Evolutionary conservation across 2,888 invertebrate species (phyloP).

Genomic region (Andrena fulva): DNA sequence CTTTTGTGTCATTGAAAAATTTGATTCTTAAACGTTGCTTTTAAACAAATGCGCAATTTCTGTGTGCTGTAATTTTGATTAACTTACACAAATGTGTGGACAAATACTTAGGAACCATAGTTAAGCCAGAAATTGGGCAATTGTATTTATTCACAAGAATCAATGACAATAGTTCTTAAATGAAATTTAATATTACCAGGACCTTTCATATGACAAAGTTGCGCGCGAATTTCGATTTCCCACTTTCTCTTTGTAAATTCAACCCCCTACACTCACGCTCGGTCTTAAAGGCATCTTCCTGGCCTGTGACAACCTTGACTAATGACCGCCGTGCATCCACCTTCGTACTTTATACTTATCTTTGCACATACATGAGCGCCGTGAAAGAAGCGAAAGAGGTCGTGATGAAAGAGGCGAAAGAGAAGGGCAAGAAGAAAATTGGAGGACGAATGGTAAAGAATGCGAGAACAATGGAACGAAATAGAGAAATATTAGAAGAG

Average conservation of each 20-base stretch:
- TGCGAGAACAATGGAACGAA: conserved; percentile 5
- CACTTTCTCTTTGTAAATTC: conserved; percentile 31
- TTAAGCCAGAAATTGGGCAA: neutral
- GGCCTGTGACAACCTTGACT: conserved; percentile 74
- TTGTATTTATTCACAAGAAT: neutral
- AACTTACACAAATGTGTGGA: no score
- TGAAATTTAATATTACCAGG: neutral
- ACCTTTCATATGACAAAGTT: conserved; percentile 22
- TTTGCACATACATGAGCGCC: conserved; percentile 29
- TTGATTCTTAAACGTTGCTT: no score
- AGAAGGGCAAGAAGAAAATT: conserved; percentile 5
- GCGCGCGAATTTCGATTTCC: conserved; percentile 41
- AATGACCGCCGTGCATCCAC: conserved; percentile 78
- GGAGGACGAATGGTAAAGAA: conserved; percentile 1
- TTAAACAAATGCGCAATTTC: no score
- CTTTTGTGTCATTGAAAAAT: no score
- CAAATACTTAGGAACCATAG: no score
- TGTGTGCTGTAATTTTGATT: no score
- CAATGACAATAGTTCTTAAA: no score
- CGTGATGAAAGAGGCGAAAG: conserved; percentile 31
- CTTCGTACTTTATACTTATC: conserved; percentile 74
- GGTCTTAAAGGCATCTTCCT: conserved; percentile 65
- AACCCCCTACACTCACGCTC: conserved; percentile 45
- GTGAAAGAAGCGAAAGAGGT: conserved; percentile 14
- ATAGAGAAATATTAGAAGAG: conserved; percentile 12